phyloP scores from a whole-genome alignment of 2,888 invertebrate species.

The Kryphioiulus occultus region DNA sequence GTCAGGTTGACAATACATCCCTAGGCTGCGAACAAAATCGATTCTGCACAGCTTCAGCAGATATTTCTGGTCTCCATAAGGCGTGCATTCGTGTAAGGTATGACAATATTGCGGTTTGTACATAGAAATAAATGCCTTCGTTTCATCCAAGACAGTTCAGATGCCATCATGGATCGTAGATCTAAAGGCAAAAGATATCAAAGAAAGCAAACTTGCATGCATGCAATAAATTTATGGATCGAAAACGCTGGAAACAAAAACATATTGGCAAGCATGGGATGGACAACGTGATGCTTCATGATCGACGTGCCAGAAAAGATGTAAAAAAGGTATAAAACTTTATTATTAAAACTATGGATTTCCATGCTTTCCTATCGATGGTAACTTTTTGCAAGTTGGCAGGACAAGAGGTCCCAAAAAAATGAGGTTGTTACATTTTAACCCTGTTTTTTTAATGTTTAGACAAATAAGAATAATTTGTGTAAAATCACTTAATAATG shows the following conservation, averaged over 20 bases:
- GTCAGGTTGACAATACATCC: slow-evolving; percentile 20
- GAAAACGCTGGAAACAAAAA: background rate
- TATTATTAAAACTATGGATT: background rate
- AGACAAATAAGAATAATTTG: no score
- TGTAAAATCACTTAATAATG: no score
- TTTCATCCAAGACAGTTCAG: background rate
- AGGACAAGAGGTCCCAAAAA: no score
- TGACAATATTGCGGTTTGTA: background rate
- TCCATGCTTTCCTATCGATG: no score
- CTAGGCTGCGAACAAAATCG: slow-evolving; percentile 4
- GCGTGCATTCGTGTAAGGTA: background rate
- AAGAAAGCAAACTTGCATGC: background rate
- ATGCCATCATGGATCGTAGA: background rate
- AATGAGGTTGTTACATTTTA: no score
- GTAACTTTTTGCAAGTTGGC: no score
- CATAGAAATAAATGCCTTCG: background rate
- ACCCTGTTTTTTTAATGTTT: no score
- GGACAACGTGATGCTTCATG: background rate
- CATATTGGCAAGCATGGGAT: background rate
- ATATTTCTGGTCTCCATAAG: background rate
- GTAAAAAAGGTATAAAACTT: background rate
- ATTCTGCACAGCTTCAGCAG: background rate
- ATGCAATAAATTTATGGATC: background rate
- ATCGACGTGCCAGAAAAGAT: background rate
- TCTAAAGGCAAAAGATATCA: background rate